phyloP scores from a whole-genome alignment of 2,888 invertebrate species.

The Ectropis crepuscularia region DNA sequence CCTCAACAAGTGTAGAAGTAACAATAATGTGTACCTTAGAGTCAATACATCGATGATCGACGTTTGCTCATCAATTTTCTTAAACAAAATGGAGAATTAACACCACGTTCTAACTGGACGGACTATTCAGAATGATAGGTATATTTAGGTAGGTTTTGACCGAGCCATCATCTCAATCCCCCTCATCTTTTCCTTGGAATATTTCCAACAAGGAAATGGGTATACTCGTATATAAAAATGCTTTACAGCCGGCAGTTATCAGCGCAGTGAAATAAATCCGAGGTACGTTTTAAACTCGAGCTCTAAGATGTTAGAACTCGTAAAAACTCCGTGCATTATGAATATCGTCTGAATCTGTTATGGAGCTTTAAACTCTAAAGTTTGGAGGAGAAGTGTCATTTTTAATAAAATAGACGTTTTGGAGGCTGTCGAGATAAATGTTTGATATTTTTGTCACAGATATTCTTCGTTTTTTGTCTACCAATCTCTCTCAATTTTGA shows the following conservation, averaged over 20 bases:
- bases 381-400: conserved; percentile 33
- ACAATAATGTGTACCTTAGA: too few relatives aligned
- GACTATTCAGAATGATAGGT: too few relatives aligned
- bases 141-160: too few relatives aligned
- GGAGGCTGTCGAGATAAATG: conserved; percentile 7
- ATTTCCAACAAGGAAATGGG: conserved; percentile 12
- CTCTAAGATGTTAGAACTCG: conserved; percentile 54
- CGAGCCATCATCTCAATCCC: too few relatives aligned
- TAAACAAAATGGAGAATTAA: too few relatives aligned
- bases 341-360: conserved; percentile 54
- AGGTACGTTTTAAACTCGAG: conserved; percentile 53
- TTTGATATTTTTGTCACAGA: neutral
- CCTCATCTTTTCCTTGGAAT: neutral
- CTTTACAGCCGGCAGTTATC: conserved; percentile 53
- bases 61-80: too few relatives aligned
- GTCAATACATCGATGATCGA: too few relatives aligned
- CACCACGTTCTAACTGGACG: too few relatives aligned
- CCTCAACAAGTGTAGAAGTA: too few relatives aligned
- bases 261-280: conserved; percentile 64
- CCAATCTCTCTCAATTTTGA: too few relatives aligned
- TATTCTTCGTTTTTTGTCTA: too few relatives aligned
- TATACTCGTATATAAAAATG: conserved; percentile 28
- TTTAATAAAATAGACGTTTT: conserved; percentile 29
- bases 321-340: conserved; percentile 63
- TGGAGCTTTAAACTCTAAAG: conserved; percentile 45